phyloP scores from a whole-genome alignment of 2,888 invertebrate species.

The Drosophila meridiana region DNA sequence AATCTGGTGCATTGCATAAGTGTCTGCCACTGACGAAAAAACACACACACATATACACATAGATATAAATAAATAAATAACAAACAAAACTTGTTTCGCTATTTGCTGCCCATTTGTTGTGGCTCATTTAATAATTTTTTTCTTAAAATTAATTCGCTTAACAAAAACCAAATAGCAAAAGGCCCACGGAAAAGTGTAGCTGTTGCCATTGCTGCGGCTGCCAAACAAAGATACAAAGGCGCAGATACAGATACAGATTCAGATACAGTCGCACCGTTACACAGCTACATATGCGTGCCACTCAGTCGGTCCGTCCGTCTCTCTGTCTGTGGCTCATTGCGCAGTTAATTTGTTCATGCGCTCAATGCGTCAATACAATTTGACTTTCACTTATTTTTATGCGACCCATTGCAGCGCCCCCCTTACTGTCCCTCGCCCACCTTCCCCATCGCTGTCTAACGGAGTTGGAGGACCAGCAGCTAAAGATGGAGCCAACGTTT shows the following conservation, averaged over 20 bases:
- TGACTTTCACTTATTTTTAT: slow-evolving; percentile 78
- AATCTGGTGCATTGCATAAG: slow-evolving; percentile 51
- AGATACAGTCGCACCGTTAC: slow-evolving; percentile 40
- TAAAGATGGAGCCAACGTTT: slow-evolving; percentile 38
- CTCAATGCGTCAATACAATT: slow-evolving; percentile 81
- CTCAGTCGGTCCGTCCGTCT: slow-evolving; percentile 12
- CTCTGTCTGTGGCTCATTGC: slow-evolving; percentile 67
- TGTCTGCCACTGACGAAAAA: slow-evolving; percentile 25
- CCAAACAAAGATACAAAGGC: slow-evolving; percentile 9
- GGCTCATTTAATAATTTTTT: slow-evolving; percentile 62
- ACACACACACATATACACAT: not conserved
- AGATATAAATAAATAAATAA: slow-evolving; percentile 14
- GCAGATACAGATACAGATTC: slow-evolving; percentile 22
- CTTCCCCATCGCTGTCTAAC: slow-evolving; percentile 9
- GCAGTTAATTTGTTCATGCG: slow-evolving; percentile 80
- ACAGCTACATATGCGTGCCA: slow-evolving; percentile 48
- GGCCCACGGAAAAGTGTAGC: slow-evolving; percentile 46
- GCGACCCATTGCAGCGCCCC: slow-evolving; percentile 63
- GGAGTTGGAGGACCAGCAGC: slow-evolving; percentile 38
- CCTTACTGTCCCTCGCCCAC: not conserved
- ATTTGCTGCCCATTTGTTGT: slow-evolving; percentile 55
- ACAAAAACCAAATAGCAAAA: slow-evolving; percentile 53
- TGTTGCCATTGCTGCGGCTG: slow-evolving; percentile 34
- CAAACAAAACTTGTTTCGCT: slow-evolving; percentile 62
- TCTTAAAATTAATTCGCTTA: slow-evolving; percentile 60